phyloP scores from a whole-genome alignment of 2,888 invertebrate species.

The Eupeodes luniger region DNA sequence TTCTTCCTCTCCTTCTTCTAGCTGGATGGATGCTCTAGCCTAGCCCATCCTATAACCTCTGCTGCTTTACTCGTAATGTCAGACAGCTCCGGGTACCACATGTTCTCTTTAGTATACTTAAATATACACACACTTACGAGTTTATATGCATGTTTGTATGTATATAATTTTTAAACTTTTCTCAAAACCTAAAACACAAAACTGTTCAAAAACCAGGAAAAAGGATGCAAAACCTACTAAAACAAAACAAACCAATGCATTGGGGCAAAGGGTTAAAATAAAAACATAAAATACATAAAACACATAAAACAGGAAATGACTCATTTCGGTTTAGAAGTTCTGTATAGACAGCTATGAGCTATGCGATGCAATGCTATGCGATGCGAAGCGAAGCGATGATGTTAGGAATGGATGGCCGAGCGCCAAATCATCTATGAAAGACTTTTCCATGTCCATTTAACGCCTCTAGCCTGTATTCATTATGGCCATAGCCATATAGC shows the following conservation, averaged over 20 bases:
- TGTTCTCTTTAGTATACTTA: slow-evolving; percentile 48
- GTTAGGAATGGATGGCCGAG: slow-evolving; percentile 52
- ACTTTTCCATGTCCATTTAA: slow-evolving; percentile 68
- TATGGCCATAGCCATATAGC: too few relatives aligned
- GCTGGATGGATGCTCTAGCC: background rate
- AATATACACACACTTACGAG: background rate
- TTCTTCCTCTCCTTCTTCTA: background rate
- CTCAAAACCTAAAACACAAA: slow-evolving; percentile 64
- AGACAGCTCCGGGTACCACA: slow-evolving; percentile 68
- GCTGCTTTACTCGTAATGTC: slow-evolving; percentile 35
- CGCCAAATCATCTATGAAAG: slow-evolving; percentile 69
- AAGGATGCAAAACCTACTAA: slow-evolving; percentile 49
- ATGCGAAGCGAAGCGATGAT: background rate
- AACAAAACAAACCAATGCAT: slow-evolving; percentile 44
- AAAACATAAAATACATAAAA: slow-evolving; percentile 9
- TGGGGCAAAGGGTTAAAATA: slow-evolving; percentile 3
- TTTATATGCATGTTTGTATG: background rate
- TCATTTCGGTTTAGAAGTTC: slow-evolving; percentile 66
- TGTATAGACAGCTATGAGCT: slow-evolving; percentile 17
- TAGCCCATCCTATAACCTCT: slow-evolving; percentile 33
- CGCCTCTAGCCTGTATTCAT: slow-evolving; percentile 27
- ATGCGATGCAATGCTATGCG: background rate
- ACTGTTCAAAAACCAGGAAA: slow-evolving; percentile 62
- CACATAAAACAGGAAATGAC: slow-evolving; percentile 60
- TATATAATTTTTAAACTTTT: slow-evolving; percentile 54